These are phyloP conservation scores for Nephrotoma appendiculata DNA, from an alignment of 2,888 invertebrate species.

Conservation along the genomic window DNA sequence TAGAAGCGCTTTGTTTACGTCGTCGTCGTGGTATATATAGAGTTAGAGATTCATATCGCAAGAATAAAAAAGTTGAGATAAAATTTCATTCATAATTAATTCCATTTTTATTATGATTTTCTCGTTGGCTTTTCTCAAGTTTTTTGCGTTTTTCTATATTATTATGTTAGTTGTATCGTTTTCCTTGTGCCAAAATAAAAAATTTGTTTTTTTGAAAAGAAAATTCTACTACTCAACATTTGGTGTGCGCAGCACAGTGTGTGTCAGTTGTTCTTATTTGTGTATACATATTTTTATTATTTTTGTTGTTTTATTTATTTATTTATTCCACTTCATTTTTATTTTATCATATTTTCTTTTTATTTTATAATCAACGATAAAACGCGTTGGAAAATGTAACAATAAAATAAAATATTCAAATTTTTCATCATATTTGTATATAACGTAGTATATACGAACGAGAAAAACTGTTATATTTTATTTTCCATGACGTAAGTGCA, in stretches of 20 bases:
- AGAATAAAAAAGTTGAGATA: neutral
- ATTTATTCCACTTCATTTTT: neutral
- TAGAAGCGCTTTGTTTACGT: neutral
- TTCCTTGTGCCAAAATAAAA: neutral
- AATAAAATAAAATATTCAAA: neutral
- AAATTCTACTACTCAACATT: neutral
- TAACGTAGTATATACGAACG: neutral
- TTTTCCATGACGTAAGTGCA: too few species aligned
- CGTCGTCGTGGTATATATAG: neutral
- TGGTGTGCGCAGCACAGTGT: neutral
- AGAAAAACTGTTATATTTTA: neutral
- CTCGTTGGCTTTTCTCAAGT: neutral
- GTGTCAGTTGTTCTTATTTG: neutral
- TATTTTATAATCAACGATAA: neutral
- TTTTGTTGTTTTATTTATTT: neutral
- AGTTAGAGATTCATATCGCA: neutral
- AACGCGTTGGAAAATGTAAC: neutral
- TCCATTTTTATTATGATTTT: neutral
- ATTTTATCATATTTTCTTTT: neutral
- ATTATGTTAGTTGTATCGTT: neutral
- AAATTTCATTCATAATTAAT: neutral
- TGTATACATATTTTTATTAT: neutral
- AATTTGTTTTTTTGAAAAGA: neutral
- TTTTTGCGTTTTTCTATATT: neutral
- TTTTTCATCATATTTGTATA: neutral